Base-by-base conservation (phyloP, 1,140 invertebrate species). In the Mercenaria mercenaria region DNA sequence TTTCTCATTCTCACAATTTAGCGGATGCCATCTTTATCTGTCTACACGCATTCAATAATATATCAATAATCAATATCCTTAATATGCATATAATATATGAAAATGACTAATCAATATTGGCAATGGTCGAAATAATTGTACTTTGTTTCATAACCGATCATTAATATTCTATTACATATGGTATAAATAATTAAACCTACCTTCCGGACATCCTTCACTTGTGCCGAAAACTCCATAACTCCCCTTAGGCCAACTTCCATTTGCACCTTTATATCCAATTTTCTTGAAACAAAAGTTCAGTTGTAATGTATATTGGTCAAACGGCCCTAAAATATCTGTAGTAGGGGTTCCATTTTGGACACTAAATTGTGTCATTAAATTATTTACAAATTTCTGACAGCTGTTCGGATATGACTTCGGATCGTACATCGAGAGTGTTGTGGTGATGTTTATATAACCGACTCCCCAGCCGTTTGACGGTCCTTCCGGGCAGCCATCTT, bases 241-340 rank as follows among this genome's bases (percentile, higher is more conserved):
- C 26, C 59, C 59, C 1, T 26, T 6, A n/a, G 26, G 26, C 59
- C 59, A 64, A n/a, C 1, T 29, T 26, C 26, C 59, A 64, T 64
- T 64, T 10, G 26, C 59, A 29, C n/a, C 59, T 11, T 20, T 1
- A n/a, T 29, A 29, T n/a, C n/a, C n/a, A n/a, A n/a, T n/a, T n/a
- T n/a, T n/a, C n/a, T 64, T 64, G 15, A 29, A 64, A 64, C 59
- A 64, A 64, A 64, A 64, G 26, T 64, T 64, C 26, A 64, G 8
- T 29, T 64, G 59, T 64, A 64, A 29, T 64, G 59, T 64, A 29
- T 64, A 64, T 64, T 64, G n/a, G n/a, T 64, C n/a, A 64, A 64
- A 64, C n/a, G 59, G 59, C n/a, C 59, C 59, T 64, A 64, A 29
- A 64, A 64, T 64, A 29, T 29, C n/a, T 64, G 59, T 64, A 29